Evolutionary conservation across 2,888 invertebrate genomes (phyloP), one percentile per base, ranked within the genome.

Genomic region (Panzeria rudis): DNA sequence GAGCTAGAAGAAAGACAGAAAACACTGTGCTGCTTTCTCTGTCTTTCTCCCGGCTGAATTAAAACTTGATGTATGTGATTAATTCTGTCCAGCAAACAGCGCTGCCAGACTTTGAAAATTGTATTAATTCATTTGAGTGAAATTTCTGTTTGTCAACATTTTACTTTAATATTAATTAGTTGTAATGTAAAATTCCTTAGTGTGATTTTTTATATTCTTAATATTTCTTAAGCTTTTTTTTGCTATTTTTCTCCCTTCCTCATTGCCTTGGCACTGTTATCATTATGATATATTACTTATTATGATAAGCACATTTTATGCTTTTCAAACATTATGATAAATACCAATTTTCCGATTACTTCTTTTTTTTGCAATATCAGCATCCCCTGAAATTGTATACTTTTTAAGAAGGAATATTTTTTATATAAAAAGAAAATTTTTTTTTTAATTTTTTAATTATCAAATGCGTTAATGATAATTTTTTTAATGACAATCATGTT

Each of bases 391-490:
- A 89, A 89, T 90, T 89, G 88, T 89, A 89, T 88, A 90, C 2
- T 23, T 15, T 41, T 35, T 32, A 61, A 68, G 20, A 73, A 66
- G 84, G 77, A 84, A 20, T 8, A 50, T 17, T 17, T 13, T 5
- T 5, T 1, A 15, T 4, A 29, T 1, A 25, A 54, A 25, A 86
- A 76, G 89, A 90, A 89, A 89, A 89, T 23, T 88, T 88, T 68
- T 29, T 41, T 32, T 75, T 35, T 38, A 89, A 66, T 44, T 66
- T 54, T 91, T 91, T 91, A 91, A 91, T 91, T 91, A 91, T 90
- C 89, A 91, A 91, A 91, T 89, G 91, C 89, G 89, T 91, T 90
- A 90, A 91, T 91, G 90, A 91, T 90, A 91, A 89, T 89, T 89
- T 90, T n/a, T 89, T 89, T 87, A 81, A 79, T 83, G 82, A 84